Evolutionary conservation across 2,888 invertebrate species (phyloP), one percentile per base, ranked within the genome.

Genomic region (Diabrotica balteata): DNA sequence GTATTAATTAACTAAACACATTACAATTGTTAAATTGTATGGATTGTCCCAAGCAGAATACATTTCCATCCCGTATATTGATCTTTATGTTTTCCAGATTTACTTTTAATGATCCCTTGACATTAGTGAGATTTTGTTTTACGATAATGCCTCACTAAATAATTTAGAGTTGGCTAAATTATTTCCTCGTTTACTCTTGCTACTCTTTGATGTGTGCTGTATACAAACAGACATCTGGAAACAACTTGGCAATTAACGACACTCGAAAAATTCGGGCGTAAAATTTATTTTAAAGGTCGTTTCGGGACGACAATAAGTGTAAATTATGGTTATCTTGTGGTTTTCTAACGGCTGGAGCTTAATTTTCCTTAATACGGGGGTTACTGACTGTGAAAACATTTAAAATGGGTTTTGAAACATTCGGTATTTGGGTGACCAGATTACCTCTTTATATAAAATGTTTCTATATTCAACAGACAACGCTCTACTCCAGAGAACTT

Each of bases 71-170:
- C 32, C 52, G 61, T 53, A 53, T 59, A 61, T 58, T 53, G 65
- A 59, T 62, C 54, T 71, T 71, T 68, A 71, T 68, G 68, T 63
- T 58, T 71, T 60, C 70, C 81, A 81, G 80, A 81, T 80, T 80
- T 75, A 77, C 77, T 79, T 79, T 80, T 81, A 81, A 81, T 80
- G 81, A 79, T 77, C 73, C 72, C 73, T 72, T 71, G 77, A 72
- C 76, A 73, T 75, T 74, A 68, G 77, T 67, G 76, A 73, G 77
- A 75, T 75, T 77, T 73, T 73, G 71, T 72, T 77, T 77, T 77
- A 76, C 75, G 77, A 76, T 77, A 75, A 77, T 77, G 68, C 72
- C 73, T 64, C 64, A 72, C 73, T 77, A 76, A 77, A 78, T 78
- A 75, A 78, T 78, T 77, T 77, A 76, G 70, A 69, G 73, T 64